phyloP scores from a whole-genome alignment of 2,888 invertebrate species.

The Blastobasis adustella region DNA sequence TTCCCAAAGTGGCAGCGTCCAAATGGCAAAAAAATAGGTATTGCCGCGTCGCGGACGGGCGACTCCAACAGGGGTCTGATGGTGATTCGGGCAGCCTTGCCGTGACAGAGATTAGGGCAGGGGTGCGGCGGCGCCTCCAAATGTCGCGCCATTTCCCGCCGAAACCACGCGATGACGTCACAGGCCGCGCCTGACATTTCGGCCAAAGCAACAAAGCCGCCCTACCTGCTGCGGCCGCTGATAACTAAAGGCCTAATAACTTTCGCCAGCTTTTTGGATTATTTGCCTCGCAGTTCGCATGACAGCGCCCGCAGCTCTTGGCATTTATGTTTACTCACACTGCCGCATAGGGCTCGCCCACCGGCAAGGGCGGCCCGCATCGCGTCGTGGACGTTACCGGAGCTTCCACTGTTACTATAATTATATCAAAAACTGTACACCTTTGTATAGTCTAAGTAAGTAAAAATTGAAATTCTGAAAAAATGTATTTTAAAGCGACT shows the following conservation, averaged over 20 bases:
- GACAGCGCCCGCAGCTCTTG: constrained; percentile 43
- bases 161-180: constrained; percentile 66
- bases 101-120: constrained; percentile 63
- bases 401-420: too few species aligned
- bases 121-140: constrained; percentile 48
- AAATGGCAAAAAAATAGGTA: constrained; percentile 33
- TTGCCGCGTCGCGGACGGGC: constrained; percentile 31
- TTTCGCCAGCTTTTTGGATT: constrained; percentile 47
- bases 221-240: constrained; percentile 58
- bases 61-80: constrained; percentile 15
- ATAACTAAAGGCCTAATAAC: constrained; percentile 63
- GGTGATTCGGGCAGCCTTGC: constrained; percentile 51
- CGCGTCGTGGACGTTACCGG: too few species aligned
- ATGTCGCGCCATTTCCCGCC: constrained; percentile 70
- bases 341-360: too few species aligned
- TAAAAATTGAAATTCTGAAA: too few species aligned
- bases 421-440: too few species aligned
- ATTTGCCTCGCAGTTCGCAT: constrained; percentile 36
- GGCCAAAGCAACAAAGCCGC: constrained; percentile 62
- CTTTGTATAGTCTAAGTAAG: too few species aligned
- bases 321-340: constrained; percentile 37
- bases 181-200: constrained; percentile 69
- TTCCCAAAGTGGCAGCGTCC: not conserved
- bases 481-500: too few species aligned
- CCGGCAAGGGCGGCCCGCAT: too few species aligned